Conservation (phyloP, 2,888 invertebrate genomes). For the Entomobrya proxima region DNA sequence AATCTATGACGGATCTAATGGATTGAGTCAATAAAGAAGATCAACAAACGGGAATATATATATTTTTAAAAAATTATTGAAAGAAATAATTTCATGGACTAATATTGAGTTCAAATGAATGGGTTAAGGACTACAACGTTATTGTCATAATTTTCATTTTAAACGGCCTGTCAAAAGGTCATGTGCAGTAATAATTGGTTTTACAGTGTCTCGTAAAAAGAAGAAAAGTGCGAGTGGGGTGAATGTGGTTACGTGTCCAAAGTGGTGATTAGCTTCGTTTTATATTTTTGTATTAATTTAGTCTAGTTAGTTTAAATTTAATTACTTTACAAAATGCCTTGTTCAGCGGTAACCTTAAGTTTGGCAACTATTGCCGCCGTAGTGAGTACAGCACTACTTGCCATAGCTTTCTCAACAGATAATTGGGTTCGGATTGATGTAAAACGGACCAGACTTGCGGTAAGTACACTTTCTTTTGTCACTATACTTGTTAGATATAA, state of each 20-base stretch:
- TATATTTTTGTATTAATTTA: constrained; percentile 33
- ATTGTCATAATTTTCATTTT: neutral
- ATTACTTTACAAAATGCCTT: constrained; percentile 83
- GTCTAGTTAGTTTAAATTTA: constrained; percentile 33
- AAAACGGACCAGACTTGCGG: constrained; percentile 85
- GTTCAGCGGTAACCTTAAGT: constrained; percentile 95
- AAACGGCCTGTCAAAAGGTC: constrained; percentile 24
- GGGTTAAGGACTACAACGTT: constrained; percentile 41
- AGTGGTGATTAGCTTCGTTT: constrained; percentile 10
- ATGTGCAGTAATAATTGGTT: constrained; percentile 10
- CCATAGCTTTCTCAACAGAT: constrained; percentile 96
- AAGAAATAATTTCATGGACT: neutral
- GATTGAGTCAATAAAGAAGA: neutral
- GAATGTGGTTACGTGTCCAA: constrained; percentile 40
- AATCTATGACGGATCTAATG: neutral
- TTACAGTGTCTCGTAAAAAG: constrained; percentile 5
- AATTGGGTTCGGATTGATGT: constrained; percentile 98
- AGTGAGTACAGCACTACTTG: constrained; percentile 93
- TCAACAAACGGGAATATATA: neutral
- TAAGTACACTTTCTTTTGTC: constrained; percentile 78
- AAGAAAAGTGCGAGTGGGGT: constrained; percentile 24
- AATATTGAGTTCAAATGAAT: constrained; percentile 41
- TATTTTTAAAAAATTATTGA: neutral
- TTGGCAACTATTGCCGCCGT: constrained; percentile 97
- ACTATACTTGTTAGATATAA: neutral